Base-by-base conservation (phyloP, 2,797 vertebrate genomes). In the Mionectes olivaceus region DNA sequence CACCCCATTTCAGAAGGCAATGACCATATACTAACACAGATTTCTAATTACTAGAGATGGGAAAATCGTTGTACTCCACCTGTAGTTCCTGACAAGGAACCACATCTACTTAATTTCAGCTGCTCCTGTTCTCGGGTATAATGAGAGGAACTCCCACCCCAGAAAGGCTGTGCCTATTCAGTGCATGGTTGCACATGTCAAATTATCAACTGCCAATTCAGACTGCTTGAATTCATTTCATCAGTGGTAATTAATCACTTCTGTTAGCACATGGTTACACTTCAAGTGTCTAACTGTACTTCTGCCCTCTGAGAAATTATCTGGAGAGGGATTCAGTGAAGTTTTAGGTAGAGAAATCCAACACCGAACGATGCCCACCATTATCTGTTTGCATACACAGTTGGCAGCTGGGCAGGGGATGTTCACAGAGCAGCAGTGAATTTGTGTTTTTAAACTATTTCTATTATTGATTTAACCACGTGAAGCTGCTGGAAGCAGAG, bases 171-270 rank as follows among this genome's bases (percentile, higher is more conserved):
- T 80, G 77, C 49, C 57, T 13, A 37, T 53, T 52, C 65, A 59
- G 70, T 70, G 59, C 47, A 70, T 65, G 32, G 89, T 87, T 90
- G 64, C 77, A 70, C 83, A 84, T 68, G 63, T 77, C 85, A 93
- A 17, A 89, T 94, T 50, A 94, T 41, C 84, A 22, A 52, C 91
- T 92, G 91, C 79, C 91, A 93, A 71, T 90, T 94, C 92, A 83
- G 78, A 52, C 46, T 53, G 89, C 55, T 87, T 94, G 61, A 68
- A 70, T 95, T 86, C 79, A 73, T 73, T 94, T 91, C 90, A 87
- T 92, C 87, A 75, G 30, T 65, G 52, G 70, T 94, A 95, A 93
- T 96, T 94, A 95, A 95, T 97, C 95, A 91, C 52, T 95, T 83
- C 84, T 88, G 55, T 74, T 83, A 80, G 61, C 93, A 95, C 86